Percentiles rank a stretch among this genome's conserved stretches.
Evolutionary conservation across 2,113 vertebrate genomes (phyloP).

Genomic region (Gnathonemus echidnorhynchus): DNA sequence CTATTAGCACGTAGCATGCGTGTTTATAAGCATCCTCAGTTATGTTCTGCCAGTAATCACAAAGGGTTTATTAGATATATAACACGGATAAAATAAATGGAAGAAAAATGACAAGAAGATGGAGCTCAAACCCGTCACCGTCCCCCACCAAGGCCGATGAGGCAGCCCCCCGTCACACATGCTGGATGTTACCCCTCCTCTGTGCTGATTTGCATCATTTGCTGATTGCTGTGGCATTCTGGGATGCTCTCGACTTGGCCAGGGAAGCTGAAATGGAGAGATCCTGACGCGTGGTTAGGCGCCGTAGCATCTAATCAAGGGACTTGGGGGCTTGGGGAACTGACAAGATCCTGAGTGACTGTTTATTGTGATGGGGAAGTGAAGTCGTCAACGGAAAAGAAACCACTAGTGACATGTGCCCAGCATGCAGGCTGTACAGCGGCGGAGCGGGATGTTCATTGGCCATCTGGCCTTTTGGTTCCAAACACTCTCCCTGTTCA

Average conservation of each 20-base stretch:
- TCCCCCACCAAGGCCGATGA: neutral
- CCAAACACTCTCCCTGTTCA: neutral
- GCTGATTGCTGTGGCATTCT: slow-evolving; percentile 1
- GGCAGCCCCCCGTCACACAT: neutral
- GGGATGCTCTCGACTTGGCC: slow-evolving; percentile 3
- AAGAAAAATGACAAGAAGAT: neutral
- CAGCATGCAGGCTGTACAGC: neutral
- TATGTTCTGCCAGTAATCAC: neutral
- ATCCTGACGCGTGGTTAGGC: slow-evolving; percentile 6
- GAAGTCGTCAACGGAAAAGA: neutral
- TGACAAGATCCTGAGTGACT: slow-evolving; percentile 8
- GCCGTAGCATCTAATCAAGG: slow-evolving; percentile 3
- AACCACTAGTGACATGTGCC: neutral
- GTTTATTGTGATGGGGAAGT: neutral
- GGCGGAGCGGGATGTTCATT: neutral
- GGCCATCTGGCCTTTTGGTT: neutral
- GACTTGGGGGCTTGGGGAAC: neutral
- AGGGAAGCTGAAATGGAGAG: neutral
- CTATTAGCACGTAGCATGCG: neutral
- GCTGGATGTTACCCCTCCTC: neutral
- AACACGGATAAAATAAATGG: neutral
- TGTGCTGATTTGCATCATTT: slow-evolving; percentile 13
- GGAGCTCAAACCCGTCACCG: neutral
- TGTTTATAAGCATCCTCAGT: neutral
- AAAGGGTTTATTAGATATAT: neutral